phyloP scores from a whole-genome alignment of 37 sponge, comb jelly and placozoan genomes.

The Chondrilla cf. caribensis region DNA sequence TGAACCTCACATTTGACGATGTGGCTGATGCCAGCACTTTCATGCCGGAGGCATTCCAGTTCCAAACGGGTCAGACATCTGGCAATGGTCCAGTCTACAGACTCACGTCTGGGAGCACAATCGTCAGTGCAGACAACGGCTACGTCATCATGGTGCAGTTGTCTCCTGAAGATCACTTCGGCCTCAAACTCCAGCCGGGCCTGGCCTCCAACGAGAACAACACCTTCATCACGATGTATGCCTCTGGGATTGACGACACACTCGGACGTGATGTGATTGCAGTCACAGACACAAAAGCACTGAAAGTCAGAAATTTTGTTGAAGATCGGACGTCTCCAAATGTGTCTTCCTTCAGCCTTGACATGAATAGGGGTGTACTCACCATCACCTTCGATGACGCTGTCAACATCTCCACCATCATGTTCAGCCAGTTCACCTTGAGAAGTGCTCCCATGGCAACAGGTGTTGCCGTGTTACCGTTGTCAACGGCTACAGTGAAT shows the following conservation, averaged over 20 bases:
- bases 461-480: neutral
- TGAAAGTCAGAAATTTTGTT: constrained; percentile 53
- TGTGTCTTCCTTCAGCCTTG: constrained; percentile 50
- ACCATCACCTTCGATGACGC: constrained; percentile 80
- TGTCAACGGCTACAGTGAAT: constrained; percentile 41
- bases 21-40: constrained; percentile 68
- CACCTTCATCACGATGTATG: constrained; percentile 76
- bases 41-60: constrained; percentile 62
- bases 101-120: constrained; percentile 47
- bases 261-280: constrained; percentile 77
- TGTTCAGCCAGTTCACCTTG: constrained; percentile 47
- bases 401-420: constrained; percentile 63
- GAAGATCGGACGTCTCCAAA: constrained; percentile 56
- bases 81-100: constrained; percentile 31
- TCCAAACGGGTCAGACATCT: constrained; percentile 50
- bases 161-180: constrained; percentile 69
- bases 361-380: constrained; percentile 60
- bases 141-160: constrained; percentile 64
- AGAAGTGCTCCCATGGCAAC: constrained; percentile 10
- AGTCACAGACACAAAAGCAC: constrained; percentile 81
- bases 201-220: constrained; percentile 51
- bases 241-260: constrained; percentile 83
- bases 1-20: constrained; percentile 89
- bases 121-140: constrained; percentile 41
- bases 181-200: constrained; percentile 50